Base-by-base conservation (phyloP, 2,888 invertebrate genomes). In the Sericinus montela region DNA sequence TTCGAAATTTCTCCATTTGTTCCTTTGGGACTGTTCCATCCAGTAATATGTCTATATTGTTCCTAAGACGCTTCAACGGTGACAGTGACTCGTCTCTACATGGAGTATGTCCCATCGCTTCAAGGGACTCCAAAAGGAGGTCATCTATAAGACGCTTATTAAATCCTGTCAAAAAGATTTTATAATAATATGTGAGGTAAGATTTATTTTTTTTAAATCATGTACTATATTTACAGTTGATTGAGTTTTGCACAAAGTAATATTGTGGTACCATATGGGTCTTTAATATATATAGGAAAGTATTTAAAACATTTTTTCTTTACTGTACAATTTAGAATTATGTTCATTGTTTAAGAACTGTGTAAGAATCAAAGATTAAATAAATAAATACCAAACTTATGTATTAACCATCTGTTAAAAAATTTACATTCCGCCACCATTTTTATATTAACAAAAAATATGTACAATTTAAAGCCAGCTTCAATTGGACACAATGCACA, bases 21-120 rank as follows among this genome's bases (percentile, higher is more conserved):
- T 92, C 89, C 58, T 92, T 91, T 0, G 96, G 96, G 40, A 96
- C 93, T 10, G 96, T 95, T 91, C 94, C 95, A 48, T 94, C 92
- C 6, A 96, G 84, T 58, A 96, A 91, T 63, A 93, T 92, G 65
- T 94, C 92, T 15, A 96, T 93, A 75, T 97, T 97, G 35, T 88
- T 85, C 59, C 93, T 92, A 14, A 97, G 89, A 14, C 92, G 90
- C 55, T 92, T 91, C 11, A 93, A 87, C 6, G 92, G 92, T 0
- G 89, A 72, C 3, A 93, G 63, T 13, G 85, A 79, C 1, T 82
- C 69, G 52, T 92, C 91, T 52, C 90, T 90, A 57, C 93, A 92
- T 1, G 94, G 92, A 14, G 83, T 83, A 46, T 94, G 91, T 1
- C 94, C 94, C 53, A 95, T 95, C 29, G 93, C 91, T 67, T 93